A percentile compares a stretch with the other conserved stretches of the same genome.
These are phyloP conservation scores for Leucoma salicis DNA, from an alignment of 2,888 invertebrate species.

Conservation along the genomic window DNA sequence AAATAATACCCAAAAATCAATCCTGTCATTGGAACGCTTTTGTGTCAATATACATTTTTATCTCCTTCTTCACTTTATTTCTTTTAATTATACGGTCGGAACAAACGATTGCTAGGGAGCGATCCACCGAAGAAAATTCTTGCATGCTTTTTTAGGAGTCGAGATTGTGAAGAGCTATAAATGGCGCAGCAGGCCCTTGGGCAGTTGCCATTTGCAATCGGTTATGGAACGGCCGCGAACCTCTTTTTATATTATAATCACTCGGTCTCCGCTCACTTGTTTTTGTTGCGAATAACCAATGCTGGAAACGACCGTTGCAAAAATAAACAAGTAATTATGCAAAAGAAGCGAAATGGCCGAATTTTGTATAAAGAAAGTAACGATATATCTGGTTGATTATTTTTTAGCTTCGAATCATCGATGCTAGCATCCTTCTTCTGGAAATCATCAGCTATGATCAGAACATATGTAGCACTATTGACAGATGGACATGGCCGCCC, in stretches of 20 bases:
- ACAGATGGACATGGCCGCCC: conserved; percentile 28
- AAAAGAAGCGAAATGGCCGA: conserved; percentile 17
- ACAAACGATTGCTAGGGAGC: conserved; percentile 59
- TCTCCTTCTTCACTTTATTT: conserved; percentile 52
- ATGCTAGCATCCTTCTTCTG: conserved; percentile 36
- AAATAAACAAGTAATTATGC: conserved; percentile 42
- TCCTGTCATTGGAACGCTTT: too few relatives aligned
- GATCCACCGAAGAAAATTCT: conserved; percentile 64
- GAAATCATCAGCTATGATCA: conserved; percentile 10
- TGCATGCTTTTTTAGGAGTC: conserved; percentile 69
- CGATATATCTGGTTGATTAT: neutral
- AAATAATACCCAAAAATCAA: too few relatives aligned
- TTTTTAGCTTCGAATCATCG: conserved; percentile 13
- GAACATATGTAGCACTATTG: conserved; percentile 17
- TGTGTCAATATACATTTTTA: conserved; percentile 43
- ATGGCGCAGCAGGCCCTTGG: conserved; percentile 70
- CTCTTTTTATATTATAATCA: conserved; percentile 80
- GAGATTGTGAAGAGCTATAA: conserved; percentile 77
- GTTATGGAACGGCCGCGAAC: conserved; percentile 78
- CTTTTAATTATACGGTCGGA: conserved; percentile 52
- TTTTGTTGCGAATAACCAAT: conserved; percentile 60
- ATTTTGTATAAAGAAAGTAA: neutral
- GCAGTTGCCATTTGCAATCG: conserved; percentile 80
- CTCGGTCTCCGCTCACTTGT: conserved; percentile 62
- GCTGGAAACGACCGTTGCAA: conserved; percentile 57